Evolutionary conservation across 1,140 invertebrate genomes (phyloP), one percentile per base, ranked within the genome.

Genomic region (Myzus persicae): DNA sequence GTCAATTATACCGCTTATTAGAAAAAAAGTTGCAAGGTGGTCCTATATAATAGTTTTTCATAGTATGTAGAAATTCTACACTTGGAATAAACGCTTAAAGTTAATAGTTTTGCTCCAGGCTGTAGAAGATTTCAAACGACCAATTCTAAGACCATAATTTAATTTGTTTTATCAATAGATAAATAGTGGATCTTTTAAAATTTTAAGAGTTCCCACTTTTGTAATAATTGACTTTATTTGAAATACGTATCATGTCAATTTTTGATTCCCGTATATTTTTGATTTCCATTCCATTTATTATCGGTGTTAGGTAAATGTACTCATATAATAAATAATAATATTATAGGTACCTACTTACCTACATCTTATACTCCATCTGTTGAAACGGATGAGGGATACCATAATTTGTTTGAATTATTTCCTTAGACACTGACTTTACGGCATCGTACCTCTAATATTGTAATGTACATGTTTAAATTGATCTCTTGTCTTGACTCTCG

Each of bases 11-110:
- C 31, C n/a, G 81, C 51, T 92, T 84, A 92, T 92, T 46, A 51
- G 4, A 36, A 48, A 82, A 84, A 84, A 82, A 38, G 44, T 46
- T 4, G 91, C 42, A 48, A 48, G 24, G 59, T 84, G 42, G 42
- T 81, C 90, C 67, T 46, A n/a, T 59, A 54, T 92, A 91, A 92
- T 82, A 51, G 91, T 92, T 92, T 91, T 92, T 81, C 59, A 44
- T 44, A 90, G 36, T 42, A 90, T 46, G 46, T n/a, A 46, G 42
- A 51, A 42, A 82, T 92, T 91, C 38, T 38, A 59, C 51, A 14
- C 44, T 59, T 7, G 51, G 36, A 90, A 42, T 51, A 24, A 36
- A 91, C 67, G 40, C 44, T 44, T 82, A 24, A 9, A 82, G 44
- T 82, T 82, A 91, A 91, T 91, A 48, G 67, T 91, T 91, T 46